phyloP scores from a whole-genome alignment of 2,113 vertebrate species.

The Cranoglanis bouderius region DNA sequence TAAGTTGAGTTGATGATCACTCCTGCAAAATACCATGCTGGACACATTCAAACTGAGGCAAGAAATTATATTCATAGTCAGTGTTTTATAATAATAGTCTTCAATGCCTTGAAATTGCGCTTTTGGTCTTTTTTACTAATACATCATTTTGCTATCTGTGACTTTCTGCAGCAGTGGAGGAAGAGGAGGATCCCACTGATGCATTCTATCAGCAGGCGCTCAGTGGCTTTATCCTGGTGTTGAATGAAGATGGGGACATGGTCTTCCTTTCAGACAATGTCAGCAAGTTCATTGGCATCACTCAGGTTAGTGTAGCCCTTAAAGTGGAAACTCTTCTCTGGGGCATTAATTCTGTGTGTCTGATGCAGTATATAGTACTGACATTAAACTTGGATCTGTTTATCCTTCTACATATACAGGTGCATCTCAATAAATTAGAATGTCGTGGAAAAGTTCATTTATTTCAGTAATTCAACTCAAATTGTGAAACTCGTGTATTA shows the following conservation, averaged over 20 bases:
- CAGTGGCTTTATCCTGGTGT: conserved; percentile 85
- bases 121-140: neutral
- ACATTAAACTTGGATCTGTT: neutral
- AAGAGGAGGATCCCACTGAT: conserved; percentile 72
- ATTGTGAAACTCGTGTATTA: too few species aligned
- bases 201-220: conserved; percentile 79
- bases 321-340: neutral
- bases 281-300: conserved; percentile 83
- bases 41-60: neutral
- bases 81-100: neutral
- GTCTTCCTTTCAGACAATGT: conserved; percentile 87
- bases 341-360: neutral
- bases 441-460: too few species aligned
- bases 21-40: neutral
- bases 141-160: neutral
- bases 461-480: too few species aligned
- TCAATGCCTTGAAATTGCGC: neutral
- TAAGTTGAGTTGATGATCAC: conserved; percentile 55
- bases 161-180: conserved; percentile 27
- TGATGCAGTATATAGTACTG: neutral
- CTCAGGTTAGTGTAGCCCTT: conserved; percentile 73
- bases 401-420: neutral
- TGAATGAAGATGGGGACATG: conserved; percentile 85
- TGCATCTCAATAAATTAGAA: too few species aligned
- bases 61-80: neutral